Percentiles rank a stretch among this genome's conserved stretches.
Conservation (phyloP, 2,888 invertebrate species). For the Eueremaeus valkanovi region DNA sequence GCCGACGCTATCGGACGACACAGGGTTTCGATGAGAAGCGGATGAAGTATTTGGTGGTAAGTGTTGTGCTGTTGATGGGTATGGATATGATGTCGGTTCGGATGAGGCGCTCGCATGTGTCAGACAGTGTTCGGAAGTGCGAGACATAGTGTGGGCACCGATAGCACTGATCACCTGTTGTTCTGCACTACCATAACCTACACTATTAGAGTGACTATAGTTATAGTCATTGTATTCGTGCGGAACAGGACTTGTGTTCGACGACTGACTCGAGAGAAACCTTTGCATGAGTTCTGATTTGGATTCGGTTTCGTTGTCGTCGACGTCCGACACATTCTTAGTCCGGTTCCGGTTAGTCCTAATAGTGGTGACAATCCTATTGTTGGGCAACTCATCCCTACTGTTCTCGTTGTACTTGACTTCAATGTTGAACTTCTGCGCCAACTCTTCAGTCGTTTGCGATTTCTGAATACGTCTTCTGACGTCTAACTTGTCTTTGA, state of each 20-base stretch:
- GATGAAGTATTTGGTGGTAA: conserved; percentile 15
- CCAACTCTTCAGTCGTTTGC: conserved; percentile 73
- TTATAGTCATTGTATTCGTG: background rate
- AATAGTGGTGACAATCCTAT: background rate
- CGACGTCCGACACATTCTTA: background rate
- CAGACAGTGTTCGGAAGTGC: background rate
- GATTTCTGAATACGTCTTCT: conserved; percentile 56
- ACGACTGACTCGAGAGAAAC: background rate
- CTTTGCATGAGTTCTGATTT: conserved; percentile 31
- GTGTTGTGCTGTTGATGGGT: conserved; percentile 34
- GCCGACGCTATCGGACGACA: conserved; percentile 56
- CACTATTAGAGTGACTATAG: background rate
- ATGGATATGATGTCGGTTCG: conserved; percentile 5
- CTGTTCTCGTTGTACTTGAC: background rate
- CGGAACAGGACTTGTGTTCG: background rate
- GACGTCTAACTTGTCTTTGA: conserved; percentile 15
- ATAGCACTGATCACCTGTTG: background rate
- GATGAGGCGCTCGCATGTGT: conserved; percentile 10
- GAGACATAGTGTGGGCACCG: background rate
- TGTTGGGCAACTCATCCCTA: background rate
- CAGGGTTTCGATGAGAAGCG: background rate
- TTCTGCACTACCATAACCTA: background rate
- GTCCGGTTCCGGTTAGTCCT: background rate
- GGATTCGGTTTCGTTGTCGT: background rate
- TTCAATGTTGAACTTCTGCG: conserved; percentile 62